A percentile compares a stretch with the other conserved stretches of the same genome.
These are phyloP conservation scores for Sebastes hubbsi DNA, from an alignment of 2,797 vertebrate genomes.

Conservation along the genomic window DNA sequence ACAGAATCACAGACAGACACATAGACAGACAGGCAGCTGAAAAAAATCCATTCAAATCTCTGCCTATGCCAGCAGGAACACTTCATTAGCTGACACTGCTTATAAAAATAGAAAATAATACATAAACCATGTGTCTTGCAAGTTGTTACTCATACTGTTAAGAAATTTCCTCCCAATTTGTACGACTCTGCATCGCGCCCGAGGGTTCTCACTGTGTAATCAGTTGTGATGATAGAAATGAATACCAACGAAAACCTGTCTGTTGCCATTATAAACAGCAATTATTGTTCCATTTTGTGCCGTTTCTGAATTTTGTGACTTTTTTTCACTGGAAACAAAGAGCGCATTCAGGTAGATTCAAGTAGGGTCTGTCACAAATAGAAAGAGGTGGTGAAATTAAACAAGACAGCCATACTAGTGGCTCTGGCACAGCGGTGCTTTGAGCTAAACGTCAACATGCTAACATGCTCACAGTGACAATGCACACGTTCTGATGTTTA, in stretches of 20 bases:
- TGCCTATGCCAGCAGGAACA: slow-evolving; percentile 46
- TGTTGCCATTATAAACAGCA: slow-evolving; percentile 32
- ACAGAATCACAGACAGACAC: not conserved
- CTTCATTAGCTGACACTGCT: slow-evolving; percentile 55
- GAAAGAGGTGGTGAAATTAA: not conserved
- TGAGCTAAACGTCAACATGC: not conserved
- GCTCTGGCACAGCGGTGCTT: not conserved
- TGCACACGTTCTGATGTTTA: not conserved
- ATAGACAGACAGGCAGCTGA: slow-evolving; percentile 13
- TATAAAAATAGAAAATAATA: slow-evolving; percentile 60
- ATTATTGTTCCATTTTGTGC: slow-evolving; percentile 5
- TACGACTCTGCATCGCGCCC: slow-evolving; percentile 12
- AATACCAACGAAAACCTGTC: slow-evolving; percentile 29
- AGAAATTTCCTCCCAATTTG: slow-evolving; percentile 44
- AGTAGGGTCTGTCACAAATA: not conserved
- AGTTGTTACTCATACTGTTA: slow-evolving; percentile 44
- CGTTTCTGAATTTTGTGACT: not conserved
- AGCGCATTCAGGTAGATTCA: not conserved
- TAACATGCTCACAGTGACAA: not conserved
- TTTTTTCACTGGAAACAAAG: not conserved
- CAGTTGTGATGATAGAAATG: slow-evolving; percentile 38
- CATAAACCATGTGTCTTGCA: slow-evolving; percentile 49
- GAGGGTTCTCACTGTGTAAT: slow-evolving; percentile 27
- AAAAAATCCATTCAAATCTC: slow-evolving; percentile 39
- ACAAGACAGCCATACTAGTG: not conserved